Percentiles rank a stretch among this genome's conserved stretches.
These are phyloP conservation scores for Xiphorhynchus erythropygius DNA, from an alignment of 2,797 vertebrate species.

Conservation along the genomic window DNA sequence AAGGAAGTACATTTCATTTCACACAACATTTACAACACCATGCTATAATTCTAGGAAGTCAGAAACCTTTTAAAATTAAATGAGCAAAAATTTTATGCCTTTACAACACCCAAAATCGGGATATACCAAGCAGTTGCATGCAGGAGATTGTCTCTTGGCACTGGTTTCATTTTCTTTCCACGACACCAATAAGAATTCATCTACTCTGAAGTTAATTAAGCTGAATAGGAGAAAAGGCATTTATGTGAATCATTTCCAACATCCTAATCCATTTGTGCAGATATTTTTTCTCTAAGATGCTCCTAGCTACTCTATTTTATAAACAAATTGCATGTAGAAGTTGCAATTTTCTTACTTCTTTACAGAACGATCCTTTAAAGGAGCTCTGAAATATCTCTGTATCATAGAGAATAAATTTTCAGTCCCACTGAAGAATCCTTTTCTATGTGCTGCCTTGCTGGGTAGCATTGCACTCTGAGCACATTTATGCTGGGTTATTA, in stretches of 20 bases:
- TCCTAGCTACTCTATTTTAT: not conserved
- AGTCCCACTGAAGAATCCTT: not conserved
- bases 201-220: slow-evolving; percentile 57
- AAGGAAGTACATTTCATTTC: slow-evolving; percentile 36
- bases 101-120: not conserved
- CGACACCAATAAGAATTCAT: slow-evolving; percentile 37
- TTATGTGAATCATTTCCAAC: slow-evolving; percentile 31
- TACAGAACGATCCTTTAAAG: not conserved
- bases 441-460: not conserved
- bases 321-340: slow-evolving; percentile 24
- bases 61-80: slow-evolving; percentile 65
- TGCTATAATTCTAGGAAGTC: slow-evolving; percentile 47
- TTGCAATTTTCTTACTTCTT: slow-evolving; percentile 23
- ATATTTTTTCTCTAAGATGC: slow-evolving; percentile 30
- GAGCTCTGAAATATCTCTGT: not conserved
- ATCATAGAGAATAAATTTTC: not conserved
- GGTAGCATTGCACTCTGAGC: not conserved
- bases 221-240: slow-evolving; percentile 40
- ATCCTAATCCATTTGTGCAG: not conserved
- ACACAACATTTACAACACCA: slow-evolving; percentile 53
- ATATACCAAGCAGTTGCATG: not conserved
- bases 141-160: slow-evolving; percentile 13
- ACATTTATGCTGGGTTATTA: not conserved
- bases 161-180: slow-evolving; percentile 42
- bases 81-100: slow-evolving; percentile 40